Percentiles rank a stretch among this genome's conserved stretches.
phyloP scores from a whole-genome alignment of 2,888 invertebrate genomes.

The Mythimna albipuncta region DNA sequence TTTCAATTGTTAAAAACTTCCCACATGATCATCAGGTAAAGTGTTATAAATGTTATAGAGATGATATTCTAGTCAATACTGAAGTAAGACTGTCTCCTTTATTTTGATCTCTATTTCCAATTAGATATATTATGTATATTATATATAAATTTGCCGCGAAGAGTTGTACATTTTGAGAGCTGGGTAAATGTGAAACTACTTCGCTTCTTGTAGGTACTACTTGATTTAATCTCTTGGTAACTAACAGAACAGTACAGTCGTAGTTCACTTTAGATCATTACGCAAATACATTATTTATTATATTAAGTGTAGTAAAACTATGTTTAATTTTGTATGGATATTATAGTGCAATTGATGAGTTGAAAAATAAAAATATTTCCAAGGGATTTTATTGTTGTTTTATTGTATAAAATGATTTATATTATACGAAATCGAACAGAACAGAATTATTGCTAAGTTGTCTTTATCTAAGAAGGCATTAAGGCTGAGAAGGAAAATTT shows the following conservation, averaged over 20 bases:
- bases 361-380: conserved; percentile 88
- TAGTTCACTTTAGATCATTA: conserved; percentile 70
- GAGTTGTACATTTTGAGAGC: conserved; percentile 88
- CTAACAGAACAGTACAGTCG: conserved; percentile 61
- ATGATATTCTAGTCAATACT: conserved; percentile 75
- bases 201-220: conserved; percentile 69
- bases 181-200: conserved; percentile 88
- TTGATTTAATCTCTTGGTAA: conserved; percentile 66
- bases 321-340: conserved; percentile 88
- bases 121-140: conserved; percentile 53
- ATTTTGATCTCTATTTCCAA: conserved; percentile 60
- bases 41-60: conserved; percentile 59
- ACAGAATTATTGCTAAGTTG: neutral
- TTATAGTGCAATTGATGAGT: conserved; percentile 87
- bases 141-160: conserved; percentile 71
- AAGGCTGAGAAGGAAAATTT: neutral
- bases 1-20: conserved; percentile 43
- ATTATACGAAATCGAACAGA: neutral
- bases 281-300: conserved; percentile 74
- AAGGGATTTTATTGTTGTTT: conserved; percentile 70
- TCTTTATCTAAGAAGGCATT: neutral
- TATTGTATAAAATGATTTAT: conserved; percentile 31
- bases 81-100: conserved; percentile 76
- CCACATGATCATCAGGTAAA: conserved; percentile 29
- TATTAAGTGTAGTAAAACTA: conserved; percentile 83